Evolutionary conservation across 2,113 vertebrate species (phyloP).

Genomic region (Aspidoscelis tigris): DNA sequence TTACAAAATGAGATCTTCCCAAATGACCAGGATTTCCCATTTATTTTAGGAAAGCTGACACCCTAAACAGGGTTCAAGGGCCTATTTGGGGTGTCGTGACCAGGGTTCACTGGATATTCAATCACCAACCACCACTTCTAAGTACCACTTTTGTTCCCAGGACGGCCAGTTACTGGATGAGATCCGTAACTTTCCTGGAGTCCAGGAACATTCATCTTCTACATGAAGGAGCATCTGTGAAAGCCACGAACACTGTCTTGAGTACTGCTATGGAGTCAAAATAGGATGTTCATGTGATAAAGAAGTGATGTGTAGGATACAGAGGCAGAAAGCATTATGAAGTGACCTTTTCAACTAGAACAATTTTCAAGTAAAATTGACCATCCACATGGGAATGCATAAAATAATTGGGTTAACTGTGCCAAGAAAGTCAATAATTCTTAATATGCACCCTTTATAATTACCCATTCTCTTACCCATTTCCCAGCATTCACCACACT

Average conservation of each 20-base stretch:
- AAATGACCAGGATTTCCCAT: too few relatives aligned
- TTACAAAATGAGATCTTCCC: too few relatives aligned
- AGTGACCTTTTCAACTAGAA: too few relatives aligned
- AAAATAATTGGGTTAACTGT: background rate
- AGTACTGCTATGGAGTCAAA: background rate
- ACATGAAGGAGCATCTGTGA: background rate
- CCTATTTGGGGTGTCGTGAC: too few relatives aligned
- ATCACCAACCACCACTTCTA: too few relatives aligned
- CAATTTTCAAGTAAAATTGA: too few relatives aligned
- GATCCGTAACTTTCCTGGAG: background rate
- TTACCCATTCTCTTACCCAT: slow-evolving; percentile 34
- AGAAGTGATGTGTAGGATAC: background rate
- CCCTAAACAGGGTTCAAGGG: too few relatives aligned
- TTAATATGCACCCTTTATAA: background rate
- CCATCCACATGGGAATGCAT: too few relatives aligned
- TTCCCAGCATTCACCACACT: slow-evolving; percentile 40
- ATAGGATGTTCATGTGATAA: background rate
- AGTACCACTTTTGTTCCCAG: too few relatives aligned
- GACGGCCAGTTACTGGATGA: background rate
- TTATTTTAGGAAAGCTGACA: too few relatives aligned
- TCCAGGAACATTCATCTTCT: background rate
- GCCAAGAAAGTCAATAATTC: background rate
- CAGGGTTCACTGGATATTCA: too few relatives aligned
- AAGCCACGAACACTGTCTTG: background rate
- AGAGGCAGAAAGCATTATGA: background rate